Evolutionary conservation across 2,888 invertebrate genomes (phyloP), one percentile per base, ranked within the genome.

Genomic region (Tridacna crocea): DNA sequence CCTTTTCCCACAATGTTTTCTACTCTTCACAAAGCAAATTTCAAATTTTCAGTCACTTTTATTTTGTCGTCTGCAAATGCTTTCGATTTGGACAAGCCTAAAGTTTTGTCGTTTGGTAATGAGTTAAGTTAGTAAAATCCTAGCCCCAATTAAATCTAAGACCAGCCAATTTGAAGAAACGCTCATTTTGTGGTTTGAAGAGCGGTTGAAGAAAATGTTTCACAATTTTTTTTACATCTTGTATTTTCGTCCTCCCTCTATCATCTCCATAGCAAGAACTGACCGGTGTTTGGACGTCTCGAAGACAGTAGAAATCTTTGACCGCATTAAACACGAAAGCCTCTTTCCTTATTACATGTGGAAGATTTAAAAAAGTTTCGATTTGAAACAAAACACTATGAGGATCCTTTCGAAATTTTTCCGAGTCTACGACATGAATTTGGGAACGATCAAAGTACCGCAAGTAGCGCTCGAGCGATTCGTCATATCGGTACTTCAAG

Each of bases 301-400:
- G 88, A 86, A 95, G 94, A 94, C 98, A 98, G 95, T 97, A 98
- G 95, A 99, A 98, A 80, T 99, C 98, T 95, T 98, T 98, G 27
- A 98, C 98, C 95, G 97, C 97, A 95, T 99, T 98, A 95, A 98
- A 99, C 95, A 98, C 98, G 95, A 99, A 98, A 95, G 98, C 98
- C 94, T 97, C 97, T 11, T 81, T 76, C 12, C 82, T 79, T 24
- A 90, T 80, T 46, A 79, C 66, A 60, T 84, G 87, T 27, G 82
- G 66, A 12, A 91, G 72, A 2, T 87, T 83, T n/a, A 91, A 81
- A 66, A 91, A 91, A 12, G 85, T 74, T 80, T 91, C 89, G 17
- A 91, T 85, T 17, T 77, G 75, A 13, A 77, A 65, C 46, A 91
- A 79, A 72, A 89, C 90, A 0, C 47, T 75, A 4, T 85, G 79